Percentiles rank a stretch among this genome's conserved stretches.
Conservation (phyloP, 1,140 invertebrate genomes). For the Dendroctonus ponderosae region DNA sequence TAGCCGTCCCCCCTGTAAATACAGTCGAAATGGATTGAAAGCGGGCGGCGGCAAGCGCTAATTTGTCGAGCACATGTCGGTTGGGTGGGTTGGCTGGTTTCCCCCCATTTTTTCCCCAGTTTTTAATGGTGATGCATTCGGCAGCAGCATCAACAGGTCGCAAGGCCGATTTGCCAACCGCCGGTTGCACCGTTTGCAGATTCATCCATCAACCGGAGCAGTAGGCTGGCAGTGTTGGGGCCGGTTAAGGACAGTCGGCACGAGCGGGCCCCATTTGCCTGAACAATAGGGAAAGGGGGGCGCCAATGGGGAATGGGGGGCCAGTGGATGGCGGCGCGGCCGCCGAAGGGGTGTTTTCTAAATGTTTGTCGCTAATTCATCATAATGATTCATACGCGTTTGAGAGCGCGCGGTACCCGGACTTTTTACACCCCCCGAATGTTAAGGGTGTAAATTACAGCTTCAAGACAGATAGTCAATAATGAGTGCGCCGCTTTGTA, state of each 20-base stretch:
- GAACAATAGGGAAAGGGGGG: constrained; percentile 15
- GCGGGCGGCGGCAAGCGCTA: constrained; percentile 25
- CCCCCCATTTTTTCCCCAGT: constrained; percentile 28
- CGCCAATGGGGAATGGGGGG: background rate
- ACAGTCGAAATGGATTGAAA: no score
- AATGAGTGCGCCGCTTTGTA: constrained; percentile 40
- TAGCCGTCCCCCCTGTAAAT: no score
- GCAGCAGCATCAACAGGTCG: constrained; percentile 40
- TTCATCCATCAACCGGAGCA: constrained; percentile 48
- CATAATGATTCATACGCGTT: constrained; percentile 53
- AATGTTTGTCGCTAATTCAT: constrained; percentile 53
- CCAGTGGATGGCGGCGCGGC: constrained; percentile 10
- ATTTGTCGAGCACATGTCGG: constrained; percentile 36
- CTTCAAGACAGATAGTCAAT: constrained; percentile 53
- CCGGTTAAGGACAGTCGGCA: constrained; percentile 12
- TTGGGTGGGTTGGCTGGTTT: constrained; percentile 20
- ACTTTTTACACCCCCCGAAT: constrained; percentile 49
- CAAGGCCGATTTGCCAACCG: constrained; percentile 35
- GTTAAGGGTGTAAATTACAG: constrained; percentile 53
- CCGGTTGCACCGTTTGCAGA: constrained; percentile 51
- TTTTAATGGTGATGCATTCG: constrained; percentile 36
- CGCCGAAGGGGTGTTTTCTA: constrained; percentile 49
- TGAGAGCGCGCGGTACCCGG: constrained; percentile 47
- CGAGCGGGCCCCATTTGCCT: background rate
- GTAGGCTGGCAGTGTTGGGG: constrained; percentile 30